phyloP scores from a whole-genome alignment of 2,113 vertebrate species.

The Pelvicachromis taeniatus region DNA sequence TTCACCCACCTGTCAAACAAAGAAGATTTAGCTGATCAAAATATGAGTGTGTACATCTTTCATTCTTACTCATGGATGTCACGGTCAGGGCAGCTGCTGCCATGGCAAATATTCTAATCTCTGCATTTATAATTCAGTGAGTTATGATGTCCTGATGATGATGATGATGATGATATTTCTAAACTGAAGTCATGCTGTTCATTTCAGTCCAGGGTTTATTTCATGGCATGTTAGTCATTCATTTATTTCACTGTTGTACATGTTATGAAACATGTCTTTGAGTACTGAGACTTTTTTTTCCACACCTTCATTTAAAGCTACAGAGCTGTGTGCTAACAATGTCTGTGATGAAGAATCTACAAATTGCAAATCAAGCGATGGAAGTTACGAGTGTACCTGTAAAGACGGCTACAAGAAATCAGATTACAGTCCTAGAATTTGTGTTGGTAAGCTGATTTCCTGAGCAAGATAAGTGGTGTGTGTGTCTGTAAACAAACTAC shows the following conservation, averaged over 20 bases:
- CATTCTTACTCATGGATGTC: no score
- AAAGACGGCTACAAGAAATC: accelerated
- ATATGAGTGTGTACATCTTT: no score
- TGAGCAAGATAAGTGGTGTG: background rate
- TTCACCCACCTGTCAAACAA: background rate
- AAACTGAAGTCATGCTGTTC: background rate
- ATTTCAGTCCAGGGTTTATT: background rate
- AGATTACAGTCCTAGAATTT: accelerated
- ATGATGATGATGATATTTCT: background rate
- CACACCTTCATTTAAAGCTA: background rate
- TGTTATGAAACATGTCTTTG: accelerated
- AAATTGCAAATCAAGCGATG: accelerated
- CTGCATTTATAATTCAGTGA: no score
- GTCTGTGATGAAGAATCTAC: background rate
- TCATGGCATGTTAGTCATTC: background rate
- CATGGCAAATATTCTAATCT: no score
- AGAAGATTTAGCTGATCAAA: background rate
- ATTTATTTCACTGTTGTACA: background rate
- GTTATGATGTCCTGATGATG: background rate
- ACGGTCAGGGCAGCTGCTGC: no score
- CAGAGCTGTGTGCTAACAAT: accelerated
- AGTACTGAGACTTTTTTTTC: background rate
- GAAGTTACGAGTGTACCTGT: background rate
- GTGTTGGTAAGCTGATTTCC: background rate
- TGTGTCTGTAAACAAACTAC: background rate